Conservation (phyloP, 2,797 vertebrate genomes). For the Esox masquinongy region DNA sequence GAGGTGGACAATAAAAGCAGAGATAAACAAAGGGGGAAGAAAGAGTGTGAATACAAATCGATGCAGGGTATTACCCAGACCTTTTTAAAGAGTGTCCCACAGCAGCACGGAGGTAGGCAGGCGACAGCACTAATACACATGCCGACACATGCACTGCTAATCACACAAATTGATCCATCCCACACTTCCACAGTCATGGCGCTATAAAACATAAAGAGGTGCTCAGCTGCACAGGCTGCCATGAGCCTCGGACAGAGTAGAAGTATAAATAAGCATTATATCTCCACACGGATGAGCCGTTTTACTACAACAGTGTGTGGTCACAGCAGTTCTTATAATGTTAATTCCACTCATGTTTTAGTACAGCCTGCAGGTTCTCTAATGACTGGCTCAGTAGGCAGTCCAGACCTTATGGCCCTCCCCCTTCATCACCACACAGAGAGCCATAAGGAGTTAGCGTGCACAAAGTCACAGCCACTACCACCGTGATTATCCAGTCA, state of each 20-base stretch:
- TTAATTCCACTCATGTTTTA: not conserved
- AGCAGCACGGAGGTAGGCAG: not conserved
- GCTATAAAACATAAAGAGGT: not conserved
- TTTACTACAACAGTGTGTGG: not conserved
- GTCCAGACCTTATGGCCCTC: not conserved
- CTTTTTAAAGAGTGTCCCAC: not conserved
- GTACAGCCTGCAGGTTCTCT: not conserved
- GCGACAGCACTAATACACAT: not conserved
- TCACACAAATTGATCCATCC: not conserved
- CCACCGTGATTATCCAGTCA: not conserved
- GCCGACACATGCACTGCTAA: conserved; percentile 6
- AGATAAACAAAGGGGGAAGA: not conserved
- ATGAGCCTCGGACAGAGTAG: not conserved
- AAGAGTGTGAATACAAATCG: not conserved
- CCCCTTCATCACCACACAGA: not conserved
- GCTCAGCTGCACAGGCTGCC: not conserved
- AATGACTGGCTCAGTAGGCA: conserved; percentile 2
- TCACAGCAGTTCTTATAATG: not conserved
- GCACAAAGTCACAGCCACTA: not conserved
- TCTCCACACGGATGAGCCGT: not conserved
- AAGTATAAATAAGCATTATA: not conserved
- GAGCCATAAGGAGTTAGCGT: not conserved
- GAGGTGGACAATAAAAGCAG: not conserved
- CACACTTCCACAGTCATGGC: not conserved
- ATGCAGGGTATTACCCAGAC: not conserved